phyloP scores from a whole-genome alignment of 2,888 invertebrate genomes.

The Hyposoter dolosus region DNA sequence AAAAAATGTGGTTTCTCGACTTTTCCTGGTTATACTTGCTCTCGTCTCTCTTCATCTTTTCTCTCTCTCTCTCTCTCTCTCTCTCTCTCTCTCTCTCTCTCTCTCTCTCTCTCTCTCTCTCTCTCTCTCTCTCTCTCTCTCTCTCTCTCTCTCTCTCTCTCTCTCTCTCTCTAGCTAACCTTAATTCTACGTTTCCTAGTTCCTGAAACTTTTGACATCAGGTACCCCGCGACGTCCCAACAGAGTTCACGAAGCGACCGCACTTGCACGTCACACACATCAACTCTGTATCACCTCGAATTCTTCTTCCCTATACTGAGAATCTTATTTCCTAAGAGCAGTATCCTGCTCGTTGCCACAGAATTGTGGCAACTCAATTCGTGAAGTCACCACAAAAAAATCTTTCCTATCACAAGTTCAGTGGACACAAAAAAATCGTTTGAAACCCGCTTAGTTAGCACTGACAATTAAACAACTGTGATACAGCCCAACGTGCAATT shows the following conservation, averaged over 20 bases:
- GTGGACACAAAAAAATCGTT: not conserved
- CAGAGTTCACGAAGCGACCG: slow-evolving; percentile 56
- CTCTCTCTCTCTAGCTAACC: slow-evolving; percentile 29
- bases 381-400: not conserved
- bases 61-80: slow-evolving; percentile 5
- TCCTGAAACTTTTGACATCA: slow-evolving; percentile 68
- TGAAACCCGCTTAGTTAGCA: not conserved
- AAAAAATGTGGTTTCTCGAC: slow-evolving; percentile 64
- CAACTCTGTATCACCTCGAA: slow-evolving; percentile 31
- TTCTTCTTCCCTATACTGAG: slow-evolving; percentile 13
- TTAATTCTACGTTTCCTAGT: slow-evolving; percentile 62
- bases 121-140: slow-evolving; percentile 15
- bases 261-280: slow-evolving; percentile 50
- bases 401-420: not conserved
- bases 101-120: slow-evolving; percentile 34
- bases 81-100: slow-evolving; percentile 27
- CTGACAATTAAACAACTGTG: too few species aligned
- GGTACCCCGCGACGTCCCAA: slow-evolving; percentile 58
- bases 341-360: not conserved
- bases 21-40: slow-evolving; percentile 61
- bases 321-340: slow-evolving; percentile 17
- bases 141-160: slow-evolving; percentile 24
- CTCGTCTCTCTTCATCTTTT: slow-evolving; percentile 26
- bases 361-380: not conserved
- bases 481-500: not conserved